Percentiles rank a stretch among this genome's conserved stretches.
phyloP scores from a whole-genome alignment of 1,140 invertebrate genomes.

The Pseudomyrmex dendroicus region DNA sequence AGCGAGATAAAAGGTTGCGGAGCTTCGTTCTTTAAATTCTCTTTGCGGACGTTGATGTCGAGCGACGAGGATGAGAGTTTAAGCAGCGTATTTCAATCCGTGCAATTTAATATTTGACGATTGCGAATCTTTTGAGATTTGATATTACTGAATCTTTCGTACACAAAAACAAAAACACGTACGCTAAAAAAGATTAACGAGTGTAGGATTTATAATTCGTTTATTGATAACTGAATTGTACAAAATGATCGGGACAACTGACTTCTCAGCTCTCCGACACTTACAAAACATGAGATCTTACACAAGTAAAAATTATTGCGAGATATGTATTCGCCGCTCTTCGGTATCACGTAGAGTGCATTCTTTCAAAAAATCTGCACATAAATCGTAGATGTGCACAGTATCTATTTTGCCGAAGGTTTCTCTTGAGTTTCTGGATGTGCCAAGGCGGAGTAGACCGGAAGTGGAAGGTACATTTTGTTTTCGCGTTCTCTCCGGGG shows the following conservation, averaged over 20 bases:
- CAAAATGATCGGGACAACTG: too few species aligned
- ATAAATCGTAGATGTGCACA: background rate
- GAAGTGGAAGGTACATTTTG: background rate
- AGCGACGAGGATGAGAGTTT: background rate
- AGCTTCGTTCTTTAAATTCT: background rate
- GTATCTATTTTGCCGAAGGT: background rate
- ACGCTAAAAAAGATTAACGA: too few species aligned
- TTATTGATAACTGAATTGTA: too few species aligned
- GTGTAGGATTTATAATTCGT: too few species aligned
- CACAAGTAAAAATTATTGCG: background rate
- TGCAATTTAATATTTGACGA: too few species aligned
- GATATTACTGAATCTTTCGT: too few species aligned
- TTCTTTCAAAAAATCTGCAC: constrained; percentile 1
- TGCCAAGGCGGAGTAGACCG: background rate
- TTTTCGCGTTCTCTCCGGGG: background rate
- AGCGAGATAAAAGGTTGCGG: too few species aligned
- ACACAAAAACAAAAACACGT: too few species aligned
- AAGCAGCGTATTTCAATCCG: too few species aligned
- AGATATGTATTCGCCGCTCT: background rate
- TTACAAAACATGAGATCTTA: background rate
- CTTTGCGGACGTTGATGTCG: background rate
- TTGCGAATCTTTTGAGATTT: too few species aligned
- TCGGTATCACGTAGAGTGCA: background rate
- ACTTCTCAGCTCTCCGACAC: too few species aligned
- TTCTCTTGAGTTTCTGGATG: constrained; percentile 2